Evolutionary conservation across 30 jellyfish, hydroid and myxozoan genomes (phyloP).

Genomic region (Aurelia sp.): DNA sequence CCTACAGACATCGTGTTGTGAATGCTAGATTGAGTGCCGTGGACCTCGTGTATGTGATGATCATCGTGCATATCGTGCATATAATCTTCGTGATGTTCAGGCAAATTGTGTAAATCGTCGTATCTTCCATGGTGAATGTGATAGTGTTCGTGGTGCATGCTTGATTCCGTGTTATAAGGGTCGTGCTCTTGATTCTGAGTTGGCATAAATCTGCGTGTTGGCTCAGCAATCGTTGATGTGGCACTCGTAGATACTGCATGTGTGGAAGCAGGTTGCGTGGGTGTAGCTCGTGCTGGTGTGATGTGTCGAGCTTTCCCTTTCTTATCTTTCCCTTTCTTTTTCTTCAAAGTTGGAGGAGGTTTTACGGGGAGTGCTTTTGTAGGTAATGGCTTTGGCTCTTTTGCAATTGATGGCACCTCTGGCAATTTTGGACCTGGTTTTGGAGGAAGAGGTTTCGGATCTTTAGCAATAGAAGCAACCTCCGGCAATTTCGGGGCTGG

Average conservation of each 20-base stretch:
- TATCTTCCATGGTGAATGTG: constrained; percentile 8
- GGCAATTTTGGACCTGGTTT: constrained; percentile 27
- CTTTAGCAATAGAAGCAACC: constrained; percentile 59
- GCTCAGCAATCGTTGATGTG: background rate
- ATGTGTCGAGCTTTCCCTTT: constrained; percentile 65
- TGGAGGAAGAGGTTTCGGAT: constrained; percentile 45
- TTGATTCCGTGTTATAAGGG: constrained; percentile 33
- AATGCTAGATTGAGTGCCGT: constrained; percentile 48
- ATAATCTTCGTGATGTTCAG: constrained; percentile 1
- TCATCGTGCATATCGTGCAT: constrained; percentile 22
- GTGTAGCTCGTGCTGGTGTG: constrained; percentile 47
- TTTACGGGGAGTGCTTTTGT: constrained; percentile 40
- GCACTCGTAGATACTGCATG: too few relatives aligned
- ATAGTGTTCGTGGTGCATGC: constrained; percentile 34
- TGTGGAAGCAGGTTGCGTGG: background rate
- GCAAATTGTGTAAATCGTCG: constrained; percentile 19
- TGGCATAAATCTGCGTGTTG: constrained; percentile 11
- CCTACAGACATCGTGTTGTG: constrained; percentile 51
- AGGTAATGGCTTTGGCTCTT: constrained; percentile 54
- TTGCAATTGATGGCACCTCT: constrained; percentile 42
- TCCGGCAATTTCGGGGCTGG: constrained; percentile 26
- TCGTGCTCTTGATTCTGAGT: constrained; percentile 1
- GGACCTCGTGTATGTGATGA: background rate
- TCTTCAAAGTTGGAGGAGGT: constrained; percentile 26
- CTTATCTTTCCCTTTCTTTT: constrained; percentile 21